Evolutionary conservation across 2,888 invertebrate species (phyloP), one percentile per base, ranked within the genome.

Genomic region (Cyclophora albipunctata): DNA sequence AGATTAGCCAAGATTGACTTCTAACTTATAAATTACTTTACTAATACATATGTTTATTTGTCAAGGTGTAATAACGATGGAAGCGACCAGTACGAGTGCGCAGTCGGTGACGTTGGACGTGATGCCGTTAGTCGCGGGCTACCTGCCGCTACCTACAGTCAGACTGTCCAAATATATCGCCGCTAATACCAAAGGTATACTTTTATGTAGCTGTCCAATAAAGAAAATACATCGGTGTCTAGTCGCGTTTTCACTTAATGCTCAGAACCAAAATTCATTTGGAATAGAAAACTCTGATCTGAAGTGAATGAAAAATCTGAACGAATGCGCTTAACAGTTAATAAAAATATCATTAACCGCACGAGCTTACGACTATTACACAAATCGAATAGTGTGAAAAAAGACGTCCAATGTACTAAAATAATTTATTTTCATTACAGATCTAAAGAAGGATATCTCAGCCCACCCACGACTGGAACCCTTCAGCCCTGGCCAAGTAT

Each of bases 91-190:
- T 47, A 87, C 90, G 3, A 92, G 92, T 51, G 90, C 91, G 5
- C 95, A 95, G 76, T 91, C 90, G 44, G 95, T 97, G 46, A 92
- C 93, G 0, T 79, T 98, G 59, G 97, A 98, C 67, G 96, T 98
- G 40, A 96, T 98, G 95, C 98, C 98, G 3, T 83, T 98, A n/a
- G 93, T 93, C 34, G 94, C 96, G 34, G 98, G 98, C 33, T 95
- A 94, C 75, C 88, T 98, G 57, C 97, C 97, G 5, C 90, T 98
- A 63, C 98, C 98, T 3, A 91, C 94, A 48, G 95, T 98, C 52
- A 90, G 96, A 48, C 90, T 98, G 37, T 96, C 96, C 3, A 96
- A 96, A 69, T 98, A 97, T 79, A 95, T 96, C 67, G 95, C 95
- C 2, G 95, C 95, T 35, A 93, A 90, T 66, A 84, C 84, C 59